Evolutionary conservation across 1,140 invertebrate genomes (phyloP).

Genomic region (Lineus longissimus): DNA sequence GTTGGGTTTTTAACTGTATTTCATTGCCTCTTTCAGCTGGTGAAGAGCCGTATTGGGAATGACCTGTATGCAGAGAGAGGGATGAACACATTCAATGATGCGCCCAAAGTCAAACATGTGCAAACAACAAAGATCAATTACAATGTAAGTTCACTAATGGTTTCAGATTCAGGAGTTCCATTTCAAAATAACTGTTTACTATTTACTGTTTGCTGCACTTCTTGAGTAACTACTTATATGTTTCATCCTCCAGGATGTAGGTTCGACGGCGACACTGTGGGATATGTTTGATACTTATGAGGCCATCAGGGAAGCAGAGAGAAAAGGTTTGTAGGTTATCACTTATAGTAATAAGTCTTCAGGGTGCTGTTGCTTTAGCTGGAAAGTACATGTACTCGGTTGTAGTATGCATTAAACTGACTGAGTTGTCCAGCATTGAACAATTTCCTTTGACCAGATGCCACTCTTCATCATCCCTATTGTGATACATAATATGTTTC

Average conservation of each 20-base stretch:
- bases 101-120: constrained; percentile 46
- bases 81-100: constrained; percentile 53
- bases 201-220: no score
- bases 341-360: no score
- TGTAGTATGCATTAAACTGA: no score
- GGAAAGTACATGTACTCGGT: no score
- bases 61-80: constrained; percentile 48
- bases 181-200: no score
- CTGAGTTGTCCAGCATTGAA: no score
- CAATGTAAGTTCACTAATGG: constrained; percentile 28
- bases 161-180: no score
- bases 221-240: background rate
- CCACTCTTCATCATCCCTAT: no score
- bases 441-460: no score
- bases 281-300: constrained; percentile 52
- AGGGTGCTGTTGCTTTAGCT: no score
- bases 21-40: constrained; percentile 33
- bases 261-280: constrained; percentile 44
- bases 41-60: constrained; percentile 47
- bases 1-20: background rate
- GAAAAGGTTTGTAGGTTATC: constrained; percentile 34
- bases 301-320: constrained; percentile 28
- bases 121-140: constrained; percentile 43
- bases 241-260: constrained; percentile 33
- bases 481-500: background rate